Conservation (phyloP, 1,140 invertebrate species). For the Nasonia vitripennis region DNA sequence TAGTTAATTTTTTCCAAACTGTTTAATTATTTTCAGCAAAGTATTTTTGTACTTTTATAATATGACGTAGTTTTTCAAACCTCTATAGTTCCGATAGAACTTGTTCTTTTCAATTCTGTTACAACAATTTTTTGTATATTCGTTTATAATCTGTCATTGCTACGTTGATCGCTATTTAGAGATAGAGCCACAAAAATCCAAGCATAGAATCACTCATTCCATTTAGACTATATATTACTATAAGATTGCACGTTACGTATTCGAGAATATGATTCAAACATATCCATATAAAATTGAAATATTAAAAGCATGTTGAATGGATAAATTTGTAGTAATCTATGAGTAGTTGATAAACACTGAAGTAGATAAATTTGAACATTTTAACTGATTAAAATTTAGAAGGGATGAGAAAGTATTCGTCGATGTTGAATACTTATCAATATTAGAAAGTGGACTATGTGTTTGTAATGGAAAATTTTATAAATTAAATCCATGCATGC, state of each 20-base stretch:
- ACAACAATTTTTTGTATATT: background rate
- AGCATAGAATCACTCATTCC: background rate
- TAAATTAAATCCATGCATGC: background rate
- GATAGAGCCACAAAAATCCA: background rate
- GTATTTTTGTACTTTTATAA: background rate
- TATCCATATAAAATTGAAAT: background rate
- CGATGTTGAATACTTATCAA: background rate
- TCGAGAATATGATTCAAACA: background rate
- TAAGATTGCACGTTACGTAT: slow-evolving; percentile 35
- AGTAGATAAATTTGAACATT: background rate
- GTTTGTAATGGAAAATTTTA: background rate
- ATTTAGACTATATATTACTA: background rate
- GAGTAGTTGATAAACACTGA: background rate
- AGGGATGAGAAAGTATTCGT: background rate
- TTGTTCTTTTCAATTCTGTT: background rate
- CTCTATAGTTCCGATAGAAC: background rate
- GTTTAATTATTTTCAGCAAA: background rate
- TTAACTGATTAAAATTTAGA: background rate
- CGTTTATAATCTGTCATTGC: background rate
- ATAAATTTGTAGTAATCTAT: background rate
- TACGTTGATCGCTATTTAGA: background rate
- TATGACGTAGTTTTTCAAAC: background rate
- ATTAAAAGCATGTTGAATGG: background rate
- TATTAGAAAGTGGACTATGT: background rate
- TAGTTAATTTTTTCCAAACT: background rate